phyloP scores from a whole-genome alignment of 2,113 vertebrate genomes.

The Pygoscelis adeliae region DNA sequence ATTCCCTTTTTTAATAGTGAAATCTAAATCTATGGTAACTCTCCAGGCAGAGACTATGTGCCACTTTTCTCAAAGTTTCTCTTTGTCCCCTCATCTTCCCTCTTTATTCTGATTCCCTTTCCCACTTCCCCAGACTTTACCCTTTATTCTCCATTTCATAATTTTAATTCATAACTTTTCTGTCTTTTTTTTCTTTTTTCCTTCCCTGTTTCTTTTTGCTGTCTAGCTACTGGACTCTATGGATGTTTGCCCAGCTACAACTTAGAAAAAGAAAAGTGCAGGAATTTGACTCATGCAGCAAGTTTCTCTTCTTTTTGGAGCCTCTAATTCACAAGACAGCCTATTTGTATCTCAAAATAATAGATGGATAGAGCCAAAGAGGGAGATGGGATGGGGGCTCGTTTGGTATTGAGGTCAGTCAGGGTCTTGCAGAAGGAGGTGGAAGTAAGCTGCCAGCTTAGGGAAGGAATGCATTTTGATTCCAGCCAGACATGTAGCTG shows the following conservation, averaged over 20 bases:
- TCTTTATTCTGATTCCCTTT: background rate
- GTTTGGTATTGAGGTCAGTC: background rate
- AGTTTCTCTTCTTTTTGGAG: slow-evolving; percentile 29
- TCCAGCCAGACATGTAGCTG: background rate
- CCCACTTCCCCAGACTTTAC: background rate
- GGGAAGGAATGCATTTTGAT: background rate
- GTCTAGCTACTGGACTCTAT: background rate
- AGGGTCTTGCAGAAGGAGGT: background rate
- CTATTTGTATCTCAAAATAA: background rate
- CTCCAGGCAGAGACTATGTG: background rate
- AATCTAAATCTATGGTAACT: slow-evolving; percentile 38
- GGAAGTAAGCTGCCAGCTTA: background rate
- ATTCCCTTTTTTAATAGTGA: slow-evolving; percentile 30
- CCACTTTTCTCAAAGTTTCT: background rate
- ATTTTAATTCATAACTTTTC: background rate
- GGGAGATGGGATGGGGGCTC: background rate
- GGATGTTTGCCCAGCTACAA: slow-evolving; percentile 12
- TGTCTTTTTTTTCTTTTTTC: background rate
- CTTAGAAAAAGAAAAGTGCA: background rate
- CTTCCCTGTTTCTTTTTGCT: background rate
- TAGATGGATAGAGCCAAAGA: background rate
- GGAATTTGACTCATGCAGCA: slow-evolving; percentile 44
- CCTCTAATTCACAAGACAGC: background rate
- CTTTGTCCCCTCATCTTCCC: background rate
- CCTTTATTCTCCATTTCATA: background rate